These are phyloP conservation scores for Dyspetes luteomarginatus DNA, from an alignment of 2,888 invertebrate species.

Conservation along the genomic window DNA sequence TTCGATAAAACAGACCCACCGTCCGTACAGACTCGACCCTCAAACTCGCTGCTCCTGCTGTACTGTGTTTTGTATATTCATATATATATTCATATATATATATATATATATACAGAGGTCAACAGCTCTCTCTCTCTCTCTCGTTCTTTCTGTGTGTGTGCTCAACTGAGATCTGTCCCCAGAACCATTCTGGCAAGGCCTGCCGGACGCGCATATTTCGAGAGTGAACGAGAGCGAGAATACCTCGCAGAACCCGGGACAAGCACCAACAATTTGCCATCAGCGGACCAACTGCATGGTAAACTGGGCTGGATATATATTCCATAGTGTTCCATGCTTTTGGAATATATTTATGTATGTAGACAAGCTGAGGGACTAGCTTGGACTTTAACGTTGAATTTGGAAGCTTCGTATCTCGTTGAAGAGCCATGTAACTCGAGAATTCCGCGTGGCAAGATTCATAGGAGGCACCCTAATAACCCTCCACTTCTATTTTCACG, in stretches of 20 bases:
- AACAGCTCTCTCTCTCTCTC: constrained; percentile 12
- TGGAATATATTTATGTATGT: not conserved
- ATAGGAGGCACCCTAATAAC: constrained; percentile 18
- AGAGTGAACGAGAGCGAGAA: not conserved
- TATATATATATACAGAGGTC: constrained; percentile 18
- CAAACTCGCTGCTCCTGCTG: not conserved
- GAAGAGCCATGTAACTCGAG: not conserved
- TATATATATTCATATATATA: not conserved
- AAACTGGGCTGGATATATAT: not conserved
- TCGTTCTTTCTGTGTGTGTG: not conserved
- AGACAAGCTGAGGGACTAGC: not conserved
- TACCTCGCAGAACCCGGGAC: constrained; percentile 54
- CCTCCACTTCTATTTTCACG: constrained; percentile 29
- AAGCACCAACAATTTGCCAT: constrained; percentile 73
- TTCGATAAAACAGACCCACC: constrained; percentile 80
- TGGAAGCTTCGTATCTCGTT: not conserved
- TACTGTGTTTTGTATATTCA: not conserved
- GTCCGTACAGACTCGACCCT: constrained; percentile 60
- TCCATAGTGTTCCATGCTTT: not conserved
- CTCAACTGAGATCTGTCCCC: constrained; percentile 63
- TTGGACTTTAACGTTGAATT: constrained; percentile 13
- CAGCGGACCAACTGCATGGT: constrained; percentile 30
- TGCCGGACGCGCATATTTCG: not conserved
- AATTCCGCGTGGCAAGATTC: constrained; percentile 69
- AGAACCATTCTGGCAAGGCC: constrained; percentile 68